Evolutionary conservation across 2,113 vertebrate species (phyloP).

Genomic region (Polypterus bichir): DNA sequence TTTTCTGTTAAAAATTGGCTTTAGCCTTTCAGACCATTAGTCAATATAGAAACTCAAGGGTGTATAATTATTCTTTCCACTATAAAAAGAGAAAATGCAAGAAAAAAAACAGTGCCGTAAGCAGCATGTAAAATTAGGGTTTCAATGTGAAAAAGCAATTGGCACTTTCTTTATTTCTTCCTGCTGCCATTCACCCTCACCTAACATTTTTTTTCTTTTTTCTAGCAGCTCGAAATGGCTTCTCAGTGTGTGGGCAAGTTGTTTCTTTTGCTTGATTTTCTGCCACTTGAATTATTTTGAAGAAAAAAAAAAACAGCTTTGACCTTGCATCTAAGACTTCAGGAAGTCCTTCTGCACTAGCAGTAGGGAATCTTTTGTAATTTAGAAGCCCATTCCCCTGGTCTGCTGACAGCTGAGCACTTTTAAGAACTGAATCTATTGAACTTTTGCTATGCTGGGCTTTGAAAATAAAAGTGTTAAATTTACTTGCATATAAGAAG

Average conservation of each 20-base stretch:
- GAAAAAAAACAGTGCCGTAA: too few species aligned
- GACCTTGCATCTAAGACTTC: slow-evolving; percentile 4
- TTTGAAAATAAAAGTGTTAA: not conserved
- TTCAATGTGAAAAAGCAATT: slow-evolving; percentile 5
- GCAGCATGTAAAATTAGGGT: not conserved
- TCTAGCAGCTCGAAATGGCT: slow-evolving; percentile 1
- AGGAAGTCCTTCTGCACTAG: not conserved
- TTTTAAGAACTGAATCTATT: not conserved
- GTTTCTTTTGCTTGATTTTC: slow-evolving; percentile 3
- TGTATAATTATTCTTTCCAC: not conserved
- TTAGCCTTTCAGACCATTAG: not conserved
- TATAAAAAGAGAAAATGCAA: not conserved
- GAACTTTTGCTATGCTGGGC: not conserved
- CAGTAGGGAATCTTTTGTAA: slow-evolving; percentile 5
- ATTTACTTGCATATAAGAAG: not conserved
- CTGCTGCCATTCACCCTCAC: slow-evolving; percentile 4
- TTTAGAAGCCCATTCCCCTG: slow-evolving; percentile 1
- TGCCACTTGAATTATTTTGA: slow-evolving; percentile 6
- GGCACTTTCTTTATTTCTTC: slow-evolving; percentile 2
- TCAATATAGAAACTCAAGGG: not conserved
- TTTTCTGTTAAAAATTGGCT: not conserved
- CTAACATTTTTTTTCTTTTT: slow-evolving; percentile 3
- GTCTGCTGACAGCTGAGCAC: not conserved
- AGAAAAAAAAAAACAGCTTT: not conserved
- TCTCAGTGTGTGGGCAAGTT: slow-evolving; percentile 2